Evolutionary conservation across 2,797 vertebrate species (phyloP), one percentile per base, ranked within the genome.

Genomic region (Premnoplex brunnescens): DNA sequence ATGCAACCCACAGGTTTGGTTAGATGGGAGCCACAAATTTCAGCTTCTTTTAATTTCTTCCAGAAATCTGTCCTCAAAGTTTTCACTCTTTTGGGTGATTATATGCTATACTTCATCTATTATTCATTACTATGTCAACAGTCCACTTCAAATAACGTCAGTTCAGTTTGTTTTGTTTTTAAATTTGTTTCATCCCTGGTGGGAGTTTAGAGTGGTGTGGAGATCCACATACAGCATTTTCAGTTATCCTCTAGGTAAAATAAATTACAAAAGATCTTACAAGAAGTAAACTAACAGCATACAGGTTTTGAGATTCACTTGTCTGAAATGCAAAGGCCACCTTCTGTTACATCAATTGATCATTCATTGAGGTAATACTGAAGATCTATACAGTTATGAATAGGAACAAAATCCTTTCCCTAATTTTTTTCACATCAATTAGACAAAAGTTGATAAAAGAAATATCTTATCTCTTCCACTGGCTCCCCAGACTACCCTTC

Each of bases 361-460:
- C 7, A 46, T 28, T 74, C 27, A 14, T 6, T 48, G n/a, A 84
- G 24, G 17, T 20, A 32, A 49, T 74, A 46, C 32, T 73, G n/a
- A 75, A 63, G 44, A 54, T 83, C 90, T 88, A 74, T 59, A 64
- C 6, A 41, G 19, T 9, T 54, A 56, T 75, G 37, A 85, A 19
- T 48, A 91, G 55, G 41, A 91, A 86, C 6, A 89, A 88, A 85
- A 94, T 59, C 37, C 18, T 32, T 64, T 32, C 59, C 41, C 43
- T 28, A 24, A 55, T 86, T 93, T 91, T 91, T 91, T 92, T 85
- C 78, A 72, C 37, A 91, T 54, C 26, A 89, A 28, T 81, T 88
- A 92, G 32, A 72, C 32, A 82, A 84, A 90, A 62, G 39, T 9
- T 82, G 34, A 73, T 72, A 60, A 67, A 91, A 82, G 6, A 86